These are phyloP conservation scores for Nannoperca australis DNA, from an alignment of 2,797 vertebrate genomes.

Conservation along the genomic window DNA sequence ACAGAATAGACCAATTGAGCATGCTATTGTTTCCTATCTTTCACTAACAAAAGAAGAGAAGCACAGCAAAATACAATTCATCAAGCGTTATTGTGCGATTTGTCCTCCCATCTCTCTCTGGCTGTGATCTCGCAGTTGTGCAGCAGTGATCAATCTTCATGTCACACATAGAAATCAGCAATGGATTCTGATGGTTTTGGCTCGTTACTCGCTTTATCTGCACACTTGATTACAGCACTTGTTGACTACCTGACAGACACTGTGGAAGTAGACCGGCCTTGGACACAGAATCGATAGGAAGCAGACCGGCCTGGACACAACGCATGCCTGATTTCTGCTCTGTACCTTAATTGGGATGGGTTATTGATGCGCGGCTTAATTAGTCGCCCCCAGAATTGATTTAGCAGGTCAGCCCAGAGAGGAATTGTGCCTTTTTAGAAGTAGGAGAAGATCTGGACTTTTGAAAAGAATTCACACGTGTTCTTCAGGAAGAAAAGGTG, in stretches of 20 bases:
- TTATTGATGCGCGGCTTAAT: conserved; percentile 78
- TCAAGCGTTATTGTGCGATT: conserved; percentile 15
- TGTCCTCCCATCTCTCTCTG: conserved; percentile 18
- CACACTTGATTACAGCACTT: conserved; percentile 65
- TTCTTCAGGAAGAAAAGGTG: background rate
- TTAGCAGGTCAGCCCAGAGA: conserved; percentile 29
- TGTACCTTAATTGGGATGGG: conserved; percentile 79
- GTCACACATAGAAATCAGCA: conserved; percentile 44
- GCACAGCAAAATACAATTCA: conserved; percentile 29
- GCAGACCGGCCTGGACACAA: conserved; percentile 41
- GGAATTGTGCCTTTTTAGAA: conserved; percentile 15
- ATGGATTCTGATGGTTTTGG: conserved; percentile 54
- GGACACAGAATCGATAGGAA: conserved; percentile 70
- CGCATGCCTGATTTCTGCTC: conserved; percentile 60
- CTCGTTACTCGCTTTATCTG: conserved; percentile 61
- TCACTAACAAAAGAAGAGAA: conserved; percentile 14
- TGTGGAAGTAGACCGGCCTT: conserved; percentile 51
- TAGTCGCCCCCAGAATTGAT: conserved; percentile 68
- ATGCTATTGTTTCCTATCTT: conserved; percentile 18
- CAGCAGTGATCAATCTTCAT: conserved; percentile 34
- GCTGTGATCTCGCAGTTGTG: conserved; percentile 2
- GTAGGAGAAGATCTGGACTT: conserved; percentile 9
- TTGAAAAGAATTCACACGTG: conserved; percentile 8
- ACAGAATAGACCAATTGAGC: conserved; percentile 6
- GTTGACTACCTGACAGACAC: conserved; percentile 67